Evolutionary conservation across 2,888 invertebrate species (phyloP), one percentile per base, ranked within the genome.

Genomic region (Hypselothyrea guttata): DNA sequence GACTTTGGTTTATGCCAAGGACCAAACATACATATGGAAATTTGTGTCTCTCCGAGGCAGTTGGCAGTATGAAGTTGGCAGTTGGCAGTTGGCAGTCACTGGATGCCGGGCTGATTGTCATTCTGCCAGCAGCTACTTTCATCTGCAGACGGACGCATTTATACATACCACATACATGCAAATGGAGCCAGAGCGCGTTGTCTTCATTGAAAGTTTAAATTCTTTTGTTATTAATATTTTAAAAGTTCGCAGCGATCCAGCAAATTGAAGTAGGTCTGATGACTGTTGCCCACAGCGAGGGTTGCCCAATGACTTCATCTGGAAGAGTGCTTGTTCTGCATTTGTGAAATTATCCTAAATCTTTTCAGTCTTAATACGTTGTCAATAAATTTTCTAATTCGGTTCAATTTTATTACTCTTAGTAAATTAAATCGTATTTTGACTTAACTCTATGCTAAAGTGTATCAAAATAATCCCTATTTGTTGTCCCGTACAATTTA

Each of bases 221-320:
- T 84, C 65, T 76, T 73, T 84, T 79, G 78, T 77, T 79, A 75
- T 79, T 75, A 77, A 82, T 82, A 84, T 84, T 79, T 77, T 41
- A 84, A 68, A 72, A 71, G 71, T 59, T 72, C 40, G 45, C 72
- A 66, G 56, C 49, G 55, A 55, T 54, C 48, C 60, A 55, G 59
- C 59, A 66, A 74, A 69, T 69, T 71, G 54, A 63, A 52, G 63
- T 41, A 35, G 22, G 38, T 49, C 57, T 35, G 28, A 35, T 58
- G 41, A 45, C 53, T 64, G 34, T 33, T 49, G 40, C 31, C 46
- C 33, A 11, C 16, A 35, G 16, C 38, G 47, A 51, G 58, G 49
- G 66, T 1, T 13, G 58, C 8, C 22, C 11, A 4, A 45, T 1
- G 0, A 18, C 11, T 59, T 28, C n/a, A n/a, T n/a, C n/a, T n/a